A percentile compares a stretch with the other conserved stretches of the same genome.
phyloP scores from a whole-genome alignment of 2,888 invertebrate species.

The Chrysotoxum bicinctum region DNA sequence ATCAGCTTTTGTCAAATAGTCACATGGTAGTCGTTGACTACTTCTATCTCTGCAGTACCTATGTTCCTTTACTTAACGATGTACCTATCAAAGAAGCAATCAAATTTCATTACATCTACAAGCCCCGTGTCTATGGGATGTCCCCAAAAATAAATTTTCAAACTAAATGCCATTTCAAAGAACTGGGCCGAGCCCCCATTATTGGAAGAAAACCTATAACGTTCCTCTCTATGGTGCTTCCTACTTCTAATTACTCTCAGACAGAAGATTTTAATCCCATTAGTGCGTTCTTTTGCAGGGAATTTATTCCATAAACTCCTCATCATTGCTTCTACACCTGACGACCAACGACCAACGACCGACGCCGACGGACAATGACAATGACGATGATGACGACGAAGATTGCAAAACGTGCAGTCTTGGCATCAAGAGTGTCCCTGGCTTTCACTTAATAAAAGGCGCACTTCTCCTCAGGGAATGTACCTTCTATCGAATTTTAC shows the following conservation, averaged over 20 bases:
- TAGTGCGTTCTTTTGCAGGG: slow-evolving; percentile 34
- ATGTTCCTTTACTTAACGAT: neutral
- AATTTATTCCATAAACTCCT: slow-evolving; percentile 60
- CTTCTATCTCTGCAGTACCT: slow-evolving; percentile 4
- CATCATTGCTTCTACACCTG: slow-evolving; percentile 33
- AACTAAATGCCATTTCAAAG: slow-evolving; percentile 1
- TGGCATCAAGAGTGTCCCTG: neutral
- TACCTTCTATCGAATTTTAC: slow-evolving; percentile 20
- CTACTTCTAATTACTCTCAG: slow-evolving; percentile 53
- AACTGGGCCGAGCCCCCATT: neutral
- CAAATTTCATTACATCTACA: slow-evolving; percentile 23
- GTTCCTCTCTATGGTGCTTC: neutral
- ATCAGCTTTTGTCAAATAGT: no score
- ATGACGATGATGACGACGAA: neutral
- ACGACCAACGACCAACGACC: neutral
- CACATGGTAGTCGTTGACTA: slow-evolving; percentile 24
- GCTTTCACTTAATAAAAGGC: slow-evolving; percentile 24
- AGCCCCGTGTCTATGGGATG: neutral
- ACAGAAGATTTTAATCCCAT: slow-evolving; percentile 61
- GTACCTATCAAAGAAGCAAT: slow-evolving; percentile 15
- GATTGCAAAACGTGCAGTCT: neutral
- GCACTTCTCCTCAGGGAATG: neutral
- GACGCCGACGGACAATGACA: neutral
- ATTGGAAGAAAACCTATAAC: neutral
- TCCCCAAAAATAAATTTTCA: slow-evolving; percentile 15